Base-by-base conservation (phyloP, 1,140 invertebrate species). In the Brachionus rubens region DNA sequence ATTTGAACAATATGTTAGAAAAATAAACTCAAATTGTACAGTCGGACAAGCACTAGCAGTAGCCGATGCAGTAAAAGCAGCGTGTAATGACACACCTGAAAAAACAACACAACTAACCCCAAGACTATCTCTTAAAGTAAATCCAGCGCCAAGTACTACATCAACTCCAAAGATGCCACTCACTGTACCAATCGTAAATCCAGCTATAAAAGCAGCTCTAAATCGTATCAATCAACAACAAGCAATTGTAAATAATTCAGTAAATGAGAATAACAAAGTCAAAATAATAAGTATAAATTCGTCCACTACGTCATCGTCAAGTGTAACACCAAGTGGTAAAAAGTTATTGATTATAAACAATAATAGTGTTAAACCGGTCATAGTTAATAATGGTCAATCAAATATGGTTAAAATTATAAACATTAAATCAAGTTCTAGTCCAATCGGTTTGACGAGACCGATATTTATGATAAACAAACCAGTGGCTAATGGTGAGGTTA, bases 1-100 rank as follows among this genome's bases (percentile, higher is more conserved):
- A 48, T 72, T 72, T 28, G 68, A 72, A 54, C 68, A 72, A 33
- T 72, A 72, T 24, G 68, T 72, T 0, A 72, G 50, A 72, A 72
- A 72, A 41, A 40, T 72, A n/a, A 72, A 65, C n/a, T 65, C 59
- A 9, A 65, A 41, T 24, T 65, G 59, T 26, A 65, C 59, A 4
- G 59, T 65, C 1, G 36, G 59, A 2, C 59, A 65, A 43, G 59
- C 59, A 9, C n/a, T 65, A 24, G 36, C 59, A 0, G 36, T 65
- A 3, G 59, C 59, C 14, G 59, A 65, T 28, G 59, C 59, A 1
- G 59, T 65, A 6, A 65, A 65, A 24, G 40, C 33, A 16, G 59
- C 59, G 2, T 43, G 59, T 46, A 16, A 19, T 21, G 43, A 21
- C 40, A 36, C 16, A 36, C 59, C 33, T 1, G 59, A 65, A 2